Evolutionary conservation across 2,888 invertebrate genomes (phyloP).

Genomic region (Synergus umbraculus): DNA sequence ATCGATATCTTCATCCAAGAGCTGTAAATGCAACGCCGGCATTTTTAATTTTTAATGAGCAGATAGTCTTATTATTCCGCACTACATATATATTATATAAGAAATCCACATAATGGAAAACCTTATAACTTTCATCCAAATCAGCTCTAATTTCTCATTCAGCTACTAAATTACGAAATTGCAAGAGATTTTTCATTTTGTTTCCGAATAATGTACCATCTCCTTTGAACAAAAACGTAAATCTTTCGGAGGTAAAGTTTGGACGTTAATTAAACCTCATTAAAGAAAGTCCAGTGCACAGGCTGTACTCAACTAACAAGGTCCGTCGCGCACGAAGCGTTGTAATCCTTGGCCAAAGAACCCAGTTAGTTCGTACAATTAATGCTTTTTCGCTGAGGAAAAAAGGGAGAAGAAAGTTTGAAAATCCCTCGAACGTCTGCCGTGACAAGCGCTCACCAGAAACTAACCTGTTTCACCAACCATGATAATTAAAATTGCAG

Average conservation of each 20-base stretch:
- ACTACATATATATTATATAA: too few species aligned
- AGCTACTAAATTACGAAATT: too few species aligned
- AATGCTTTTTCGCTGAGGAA: slow-evolving; percentile 29
- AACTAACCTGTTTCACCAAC: slow-evolving; percentile 39
- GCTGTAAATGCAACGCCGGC: background rate
- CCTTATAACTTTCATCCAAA: too few species aligned
- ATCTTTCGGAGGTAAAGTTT: slow-evolving; percentile 34
- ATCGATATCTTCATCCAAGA: background rate
- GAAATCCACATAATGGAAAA: too few species aligned
- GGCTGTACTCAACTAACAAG: slow-evolving; percentile 35
- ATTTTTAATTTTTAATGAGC: background rate
- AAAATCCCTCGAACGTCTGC: slow-evolving; percentile 33
- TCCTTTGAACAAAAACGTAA: background rate
- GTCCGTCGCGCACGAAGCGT: slow-evolving; percentile 33
- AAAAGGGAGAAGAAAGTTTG: slow-evolving; percentile 32
- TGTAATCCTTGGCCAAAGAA: slow-evolving; percentile 37
- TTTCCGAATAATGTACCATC: background rate
- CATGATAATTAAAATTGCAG: slow-evolving; percentile 53
- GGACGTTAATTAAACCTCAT: slow-evolving; percentile 36
- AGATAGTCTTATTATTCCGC: too few species aligned
- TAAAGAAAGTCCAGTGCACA: slow-evolving; percentile 39
- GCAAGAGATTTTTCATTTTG: background rate
- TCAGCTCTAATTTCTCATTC: too few species aligned
- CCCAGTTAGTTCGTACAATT: slow-evolving; percentile 34
- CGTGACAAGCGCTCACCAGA: slow-evolving; percentile 26